Base-by-base conservation (phyloP, 2,888 invertebrate species). In the Endotricha flammealis region DNA sequence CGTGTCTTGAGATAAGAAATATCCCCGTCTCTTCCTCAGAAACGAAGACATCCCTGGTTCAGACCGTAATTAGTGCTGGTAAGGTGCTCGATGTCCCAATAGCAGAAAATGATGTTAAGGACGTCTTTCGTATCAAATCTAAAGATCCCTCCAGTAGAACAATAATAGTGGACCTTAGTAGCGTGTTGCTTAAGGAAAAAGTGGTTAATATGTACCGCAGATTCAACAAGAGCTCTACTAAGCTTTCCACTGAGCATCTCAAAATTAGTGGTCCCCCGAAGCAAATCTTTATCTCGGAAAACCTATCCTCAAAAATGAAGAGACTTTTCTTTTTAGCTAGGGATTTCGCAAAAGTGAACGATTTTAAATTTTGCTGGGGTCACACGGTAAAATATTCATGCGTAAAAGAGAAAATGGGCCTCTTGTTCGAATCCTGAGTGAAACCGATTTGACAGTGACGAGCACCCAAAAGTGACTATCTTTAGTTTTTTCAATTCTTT, bases 1-100 rank as follows among this genome's bases (percentile, higher is more conserved):
- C 42, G 4, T 42, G 42, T 12, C 1, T 39, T 2, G 42, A 42
- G 14, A 29, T 42, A n/a, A 33, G 32, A 22, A 39, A 39, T 24
- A 20, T 42, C n/a, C 42, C 42, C 1, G 5, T 13, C 3, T 1
- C 5, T 0, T 28, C 29, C 1, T 3, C 22, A 1, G 42, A 42
- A 25, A 30, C 30, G 5, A 42, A 42, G 16, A 11, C 12, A 1
- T 10, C 12, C 6, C 12, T 42, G 0, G 4, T 42, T 1, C 10
- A 34, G 6, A 42, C 34, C 2, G 11, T 42, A 11, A 22, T 27
- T 0, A 31, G 17, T 0, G 17, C 20, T 1, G 10, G 16, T 1
- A 12, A 39, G 8, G 17, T 17, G n/a, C 28, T 42, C 3, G 30
- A 27, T 12, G 10, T 39, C 2, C n/a, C 23, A 3, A 31, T 42